Evolutionary conservation across 1,140 invertebrate species (phyloP).

Genomic region (Rhagoletis zephyria): DNA sequence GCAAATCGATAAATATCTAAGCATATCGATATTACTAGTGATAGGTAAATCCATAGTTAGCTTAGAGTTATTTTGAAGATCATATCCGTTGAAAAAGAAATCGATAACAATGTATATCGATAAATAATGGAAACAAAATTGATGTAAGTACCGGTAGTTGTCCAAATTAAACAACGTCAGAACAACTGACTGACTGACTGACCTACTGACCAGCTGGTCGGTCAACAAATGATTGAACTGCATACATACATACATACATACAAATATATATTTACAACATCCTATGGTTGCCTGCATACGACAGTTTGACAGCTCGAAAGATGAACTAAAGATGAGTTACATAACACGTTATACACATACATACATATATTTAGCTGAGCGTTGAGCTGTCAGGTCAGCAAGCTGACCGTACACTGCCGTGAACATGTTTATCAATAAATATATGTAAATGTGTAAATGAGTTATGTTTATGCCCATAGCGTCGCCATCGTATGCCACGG

Average conservation of each 20-base stretch:
- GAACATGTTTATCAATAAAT: not conserved
- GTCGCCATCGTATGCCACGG: not conserved
- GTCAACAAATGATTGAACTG: not conserved
- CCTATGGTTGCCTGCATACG: not conserved
- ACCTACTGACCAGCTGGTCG: not conserved
- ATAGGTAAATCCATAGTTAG: too few relatives aligned
- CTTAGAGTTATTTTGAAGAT: too few relatives aligned
- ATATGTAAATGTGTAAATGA: slow-evolving; percentile 14
- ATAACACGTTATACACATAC: not conserved
- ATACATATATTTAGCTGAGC: not conserved
- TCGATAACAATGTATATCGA: too few relatives aligned
- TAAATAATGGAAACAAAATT: too few relatives aligned
- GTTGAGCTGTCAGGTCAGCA: slow-evolving; percentile 2
- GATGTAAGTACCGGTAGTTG: too few relatives aligned
- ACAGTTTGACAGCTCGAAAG: not conserved
- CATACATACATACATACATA: not conserved
- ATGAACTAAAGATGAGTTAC: slow-evolving; percentile 2
- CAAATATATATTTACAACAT: too few relatives aligned
- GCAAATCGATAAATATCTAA: too few relatives aligned
- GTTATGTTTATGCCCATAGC: not conserved
- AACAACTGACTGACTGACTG: not conserved
- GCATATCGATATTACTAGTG: too few relatives aligned
- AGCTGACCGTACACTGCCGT: not conserved
- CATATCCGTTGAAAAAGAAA: too few relatives aligned
- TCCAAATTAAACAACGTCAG: too few relatives aligned